These are phyloP conservation scores for Melanotaenia pygmaea DNA, from an alignment of 2,797 vertebrate species.

Conservation along the genomic window DNA sequence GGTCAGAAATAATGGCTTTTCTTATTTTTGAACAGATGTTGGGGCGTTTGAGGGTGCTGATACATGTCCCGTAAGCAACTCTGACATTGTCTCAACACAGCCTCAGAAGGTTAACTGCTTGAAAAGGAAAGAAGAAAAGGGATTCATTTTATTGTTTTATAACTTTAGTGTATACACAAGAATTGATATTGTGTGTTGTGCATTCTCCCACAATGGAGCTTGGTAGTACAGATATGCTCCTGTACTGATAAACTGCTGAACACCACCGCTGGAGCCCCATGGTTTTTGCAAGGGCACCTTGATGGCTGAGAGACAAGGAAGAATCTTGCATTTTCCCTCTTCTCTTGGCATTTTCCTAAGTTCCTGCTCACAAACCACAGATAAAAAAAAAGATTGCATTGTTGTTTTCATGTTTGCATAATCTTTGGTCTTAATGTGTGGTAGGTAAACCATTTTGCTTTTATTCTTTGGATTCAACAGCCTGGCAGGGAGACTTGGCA, in stretches of 20 bases:
- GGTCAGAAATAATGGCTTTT: neutral
- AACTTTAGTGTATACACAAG: neutral
- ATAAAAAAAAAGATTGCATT: constrained; percentile 6
- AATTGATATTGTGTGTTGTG: neutral
- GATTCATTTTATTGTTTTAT: neutral
- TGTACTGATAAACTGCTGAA: constrained; percentile 19
- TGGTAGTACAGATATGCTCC: constrained; percentile 3
- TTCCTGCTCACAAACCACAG: constrained; percentile 5
- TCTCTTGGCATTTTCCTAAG: neutral
- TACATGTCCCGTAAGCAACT: constrained; percentile 17
- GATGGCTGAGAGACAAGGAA: constrained; percentile 12
- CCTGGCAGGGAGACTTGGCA: constrained; percentile 43
- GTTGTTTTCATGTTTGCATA: neutral
- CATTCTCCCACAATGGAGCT: constrained; percentile 9
- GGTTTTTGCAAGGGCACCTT: constrained; percentile 43
- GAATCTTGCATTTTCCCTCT: constrained; percentile 1
- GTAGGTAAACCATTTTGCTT: constrained; percentile 13
- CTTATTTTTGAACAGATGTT: neutral
- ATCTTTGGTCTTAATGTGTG: constrained; percentile 26
- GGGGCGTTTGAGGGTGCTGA: neutral
- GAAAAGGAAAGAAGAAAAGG: constrained; percentile 4
- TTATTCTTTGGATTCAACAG: constrained; percentile 29
- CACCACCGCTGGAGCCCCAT: constrained; percentile 21
- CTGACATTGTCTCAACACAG: constrained; percentile 32
- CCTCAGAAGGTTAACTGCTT: constrained; percentile 12